Percentiles rank a stretch among this genome's conserved stretches.
Evolutionary conservation across 2,113 vertebrate genomes (phyloP).

Genomic region (Alligator mississippiensis): DNA sequence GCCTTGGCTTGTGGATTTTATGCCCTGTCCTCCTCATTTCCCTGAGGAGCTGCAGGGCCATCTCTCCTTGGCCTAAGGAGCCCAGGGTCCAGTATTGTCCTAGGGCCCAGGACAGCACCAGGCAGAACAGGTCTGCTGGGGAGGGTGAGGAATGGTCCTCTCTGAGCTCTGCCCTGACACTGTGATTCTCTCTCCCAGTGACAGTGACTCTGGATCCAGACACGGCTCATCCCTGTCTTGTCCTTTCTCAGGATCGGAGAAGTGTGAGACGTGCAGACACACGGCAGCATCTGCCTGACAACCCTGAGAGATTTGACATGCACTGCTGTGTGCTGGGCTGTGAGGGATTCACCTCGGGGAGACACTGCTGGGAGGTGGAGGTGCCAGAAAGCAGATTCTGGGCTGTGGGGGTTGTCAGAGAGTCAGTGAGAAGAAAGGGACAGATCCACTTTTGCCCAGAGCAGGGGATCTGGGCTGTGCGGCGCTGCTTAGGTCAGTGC

Average conservation of each 20-base stretch:
- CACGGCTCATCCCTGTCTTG: slow-evolving; percentile 21
- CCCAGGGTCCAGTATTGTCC: no score
- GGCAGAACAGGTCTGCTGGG: no score
- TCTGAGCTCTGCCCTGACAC: no score
- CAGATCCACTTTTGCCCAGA: accelerated
- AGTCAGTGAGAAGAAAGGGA: accelerated
- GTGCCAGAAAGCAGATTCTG: neutral
- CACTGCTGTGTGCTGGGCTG: neutral
- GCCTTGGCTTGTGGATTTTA: no score
- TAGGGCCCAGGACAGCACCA: no score
- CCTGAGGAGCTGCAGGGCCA: no score
- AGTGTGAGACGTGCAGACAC: neutral
- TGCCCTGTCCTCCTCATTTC: no score
- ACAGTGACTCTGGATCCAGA: slow-evolving; percentile 31
- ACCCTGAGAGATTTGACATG: accelerated
- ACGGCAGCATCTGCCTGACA: accelerated
- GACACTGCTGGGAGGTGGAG: slow-evolving; percentile 47
- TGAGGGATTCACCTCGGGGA: neutral
- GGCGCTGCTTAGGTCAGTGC: slow-evolving; percentile 24
- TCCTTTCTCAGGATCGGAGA: neutral
- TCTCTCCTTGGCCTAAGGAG: no score
- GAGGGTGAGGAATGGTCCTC: no score
- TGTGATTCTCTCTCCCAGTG: neutral
- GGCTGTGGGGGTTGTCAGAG: slow-evolving; percentile 26
- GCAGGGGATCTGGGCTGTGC: neutral